Percentiles rank a stretch among this genome's conserved stretches.
Evolutionary conservation across 2,888 invertebrate genomes (phyloP).

Genomic region (Dasysyrphus albostriatus): DNA sequence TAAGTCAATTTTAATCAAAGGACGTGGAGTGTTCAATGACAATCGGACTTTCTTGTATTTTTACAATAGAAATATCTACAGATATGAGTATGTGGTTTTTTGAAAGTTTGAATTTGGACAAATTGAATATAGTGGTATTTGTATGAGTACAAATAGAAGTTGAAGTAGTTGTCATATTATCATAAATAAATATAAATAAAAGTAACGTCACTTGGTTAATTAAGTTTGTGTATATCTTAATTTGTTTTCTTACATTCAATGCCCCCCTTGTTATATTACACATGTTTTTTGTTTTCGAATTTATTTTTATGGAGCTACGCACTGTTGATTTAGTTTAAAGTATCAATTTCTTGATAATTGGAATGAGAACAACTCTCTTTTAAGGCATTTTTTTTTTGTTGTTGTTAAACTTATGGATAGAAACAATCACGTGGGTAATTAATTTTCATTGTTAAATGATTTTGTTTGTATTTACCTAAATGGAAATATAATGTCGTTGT

Average conservation of each 20-base stretch:
- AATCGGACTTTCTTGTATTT: slow-evolving; percentile 39
- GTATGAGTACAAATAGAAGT: not conserved
- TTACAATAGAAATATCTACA: not conserved
- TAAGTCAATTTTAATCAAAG: no score
- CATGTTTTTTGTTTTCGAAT: slow-evolving; percentile 17
- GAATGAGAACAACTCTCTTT: slow-evolving; percentile 35
- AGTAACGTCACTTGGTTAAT: slow-evolving; percentile 5
- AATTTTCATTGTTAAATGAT: slow-evolving; percentile 11
- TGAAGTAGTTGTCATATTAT: not conserved
- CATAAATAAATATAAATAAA: not conserved
- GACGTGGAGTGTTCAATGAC: not conserved
- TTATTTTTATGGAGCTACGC: slow-evolving; percentile 47
- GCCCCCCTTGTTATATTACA: slow-evolving; percentile 1
- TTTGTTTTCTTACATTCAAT: slow-evolving; percentile 24
- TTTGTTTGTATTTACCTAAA: slow-evolving; percentile 6
- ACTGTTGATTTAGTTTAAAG: slow-evolving; percentile 38
- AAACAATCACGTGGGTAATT: slow-evolving; percentile 40
- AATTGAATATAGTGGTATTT: slow-evolving; percentile 16
- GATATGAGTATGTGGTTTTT: not conserved
- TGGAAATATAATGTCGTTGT: not conserved
- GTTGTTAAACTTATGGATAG: slow-evolving; percentile 23
- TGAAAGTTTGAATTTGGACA: slow-evolving; percentile 53
- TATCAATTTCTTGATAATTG: slow-evolving; percentile 50
- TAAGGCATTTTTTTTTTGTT: slow-evolving; percentile 3
- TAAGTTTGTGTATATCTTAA: not conserved